Percentiles rank a stretch among this genome's conserved stretches.
Conservation (phyloP, 2,113 vertebrate species). For the Ophiodon elongatus region DNA sequence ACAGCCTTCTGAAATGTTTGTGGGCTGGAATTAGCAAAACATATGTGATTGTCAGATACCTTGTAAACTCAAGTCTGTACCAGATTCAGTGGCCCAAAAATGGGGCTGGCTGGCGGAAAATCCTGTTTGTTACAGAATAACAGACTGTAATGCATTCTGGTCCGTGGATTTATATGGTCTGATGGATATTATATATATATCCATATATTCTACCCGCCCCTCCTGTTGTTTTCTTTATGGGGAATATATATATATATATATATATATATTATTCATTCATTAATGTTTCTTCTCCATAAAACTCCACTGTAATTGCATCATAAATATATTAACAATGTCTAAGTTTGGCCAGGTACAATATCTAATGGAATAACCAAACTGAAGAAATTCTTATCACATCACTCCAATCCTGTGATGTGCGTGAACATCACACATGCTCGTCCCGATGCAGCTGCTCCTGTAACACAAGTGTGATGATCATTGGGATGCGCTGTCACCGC, state of each 20-base stretch:
- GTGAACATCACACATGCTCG: neutral
- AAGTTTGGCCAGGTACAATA: neutral
- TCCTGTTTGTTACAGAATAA: neutral
- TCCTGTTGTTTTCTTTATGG: too few species aligned
- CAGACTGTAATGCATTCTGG: neutral
- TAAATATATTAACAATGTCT: neutral
- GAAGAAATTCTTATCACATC: neutral
- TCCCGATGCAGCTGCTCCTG: slow-evolving; percentile 25
- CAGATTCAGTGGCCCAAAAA: neutral
- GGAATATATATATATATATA: too few species aligned
- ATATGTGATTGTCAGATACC: neutral
- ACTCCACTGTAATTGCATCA: neutral
- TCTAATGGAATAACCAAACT: neutral
- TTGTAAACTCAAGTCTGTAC: neutral
- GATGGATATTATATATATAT: neutral
- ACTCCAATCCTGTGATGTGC: neutral
- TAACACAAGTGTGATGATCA: slow-evolving; percentile 45
- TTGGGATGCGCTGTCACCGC: slow-evolving; percentile 22
- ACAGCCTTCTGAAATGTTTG: neutral
- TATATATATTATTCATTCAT: too few species aligned
- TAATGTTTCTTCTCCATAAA: neutral
- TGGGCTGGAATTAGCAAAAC: neutral
- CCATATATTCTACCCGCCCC: too few species aligned
- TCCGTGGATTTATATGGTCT: neutral
- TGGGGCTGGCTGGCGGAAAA: neutral